Evolutionary conservation across 2,113 vertebrate species (phyloP), one percentile per base, ranked within the genome.

Genomic region (Nyctibius bracteatus): DNA sequence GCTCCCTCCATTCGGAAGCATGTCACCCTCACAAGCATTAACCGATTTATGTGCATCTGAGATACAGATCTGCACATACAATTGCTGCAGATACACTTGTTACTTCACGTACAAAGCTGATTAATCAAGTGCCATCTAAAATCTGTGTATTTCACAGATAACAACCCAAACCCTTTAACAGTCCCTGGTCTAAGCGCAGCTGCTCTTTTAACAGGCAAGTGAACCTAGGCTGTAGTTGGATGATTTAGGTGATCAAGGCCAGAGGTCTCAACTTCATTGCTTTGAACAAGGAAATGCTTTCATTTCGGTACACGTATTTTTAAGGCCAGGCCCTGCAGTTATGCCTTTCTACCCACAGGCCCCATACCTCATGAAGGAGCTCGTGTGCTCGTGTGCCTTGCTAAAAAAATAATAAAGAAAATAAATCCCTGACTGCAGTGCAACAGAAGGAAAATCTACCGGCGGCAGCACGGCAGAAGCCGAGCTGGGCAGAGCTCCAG

Each of bases 191-290:
- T 13, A 7, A 14, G n/a, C 16, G 30, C 33, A 20, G 68, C 58
- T 12, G 28, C 28, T 47, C 58, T 17, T 8, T 8, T 2, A 14
- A 3, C 27, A 43, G 35, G 54, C 6, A 17, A 25, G 27, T 1
- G 27, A 22, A 8, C 33, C 28, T 23, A 6, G 1, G 5, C 39
- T 8, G 70, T 2, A 21, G 39, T 3, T 4, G 67, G 41, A 20
- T 0, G 12, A 14, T 0, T 2, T 8, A 4, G 30, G 49, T 5
- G 57, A 16, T 4, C 23, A 4, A 25, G 54, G 13, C 37, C 67
- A 12, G 33, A 6, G 16, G 1, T 21, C 51, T 47, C 31, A 23
- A 6, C 31, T 10, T 20, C 25, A 6, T 2, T 1, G 12, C 55
- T 43, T 3, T 8, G 10, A 18, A 43, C 23, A 21, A 13, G 35